A percentile compares a stretch with the other conserved stretches of the same genome.
Conservation (phyloP, 2,113 vertebrate species). For the Stomatorhinus ivindoensis region DNA sequence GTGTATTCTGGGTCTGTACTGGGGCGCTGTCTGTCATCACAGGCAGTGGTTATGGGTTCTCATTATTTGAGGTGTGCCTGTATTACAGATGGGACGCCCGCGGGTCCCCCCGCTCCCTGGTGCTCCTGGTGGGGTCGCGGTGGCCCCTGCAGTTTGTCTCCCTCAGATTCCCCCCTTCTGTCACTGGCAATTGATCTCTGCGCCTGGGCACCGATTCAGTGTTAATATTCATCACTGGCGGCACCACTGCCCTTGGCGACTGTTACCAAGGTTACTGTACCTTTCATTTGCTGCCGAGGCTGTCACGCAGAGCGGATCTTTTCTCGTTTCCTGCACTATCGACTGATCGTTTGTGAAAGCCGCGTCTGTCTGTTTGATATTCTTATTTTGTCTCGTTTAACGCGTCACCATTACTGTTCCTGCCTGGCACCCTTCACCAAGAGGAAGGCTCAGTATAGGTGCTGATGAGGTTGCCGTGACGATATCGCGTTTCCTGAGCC, state of each 20-base stretch:
- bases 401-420: neutral
- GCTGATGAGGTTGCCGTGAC: neutral
- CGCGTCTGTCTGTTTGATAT: neutral
- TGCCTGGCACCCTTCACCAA: neutral
- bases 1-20: neutral
- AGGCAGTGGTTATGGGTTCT: neutral
- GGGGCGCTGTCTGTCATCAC: neutral
- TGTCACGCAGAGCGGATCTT: constrained; percentile 7
- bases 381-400: neutral
- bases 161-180: neutral
- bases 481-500: neutral
- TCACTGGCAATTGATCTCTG: constrained; percentile 9
- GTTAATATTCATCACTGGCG: constrained; percentile 34
- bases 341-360: constrained; percentile 10
- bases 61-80: neutral
- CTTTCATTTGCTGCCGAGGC: constrained; percentile 36
- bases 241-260: constrained; percentile 51
- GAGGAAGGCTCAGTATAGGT: neutral
- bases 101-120: neutral
- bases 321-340: neutral
- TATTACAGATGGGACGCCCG: neutral
- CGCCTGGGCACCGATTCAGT: constrained; percentile 16
- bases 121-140: neutral
- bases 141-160: neutral
- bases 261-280: constrained; percentile 64